Percentiles rank a stretch among this genome's conserved stretches.
These are phyloP conservation scores for Panopea generosa DNA, from an alignment of 2,888 invertebrate species.

Conservation along the genomic window DNA sequence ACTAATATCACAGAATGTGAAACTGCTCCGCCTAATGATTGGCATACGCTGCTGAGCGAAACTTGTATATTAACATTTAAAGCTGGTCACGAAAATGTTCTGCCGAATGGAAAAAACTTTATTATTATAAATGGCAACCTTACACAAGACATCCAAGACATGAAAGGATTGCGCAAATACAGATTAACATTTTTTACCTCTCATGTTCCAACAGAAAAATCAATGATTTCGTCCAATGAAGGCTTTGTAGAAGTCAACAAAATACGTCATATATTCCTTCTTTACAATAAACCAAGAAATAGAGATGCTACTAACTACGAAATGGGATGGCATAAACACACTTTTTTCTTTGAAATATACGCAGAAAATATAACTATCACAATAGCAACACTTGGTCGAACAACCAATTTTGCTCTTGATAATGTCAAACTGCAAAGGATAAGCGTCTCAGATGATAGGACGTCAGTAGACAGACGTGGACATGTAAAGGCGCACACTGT, in stretches of 20 bases:
- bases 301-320: background rate
- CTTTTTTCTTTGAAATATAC: constrained; percentile 26
- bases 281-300: constrained; percentile 34
- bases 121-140: constrained; percentile 16
- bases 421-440: constrained; percentile 23
- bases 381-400: constrained; percentile 17
- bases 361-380: constrained; percentile 8
- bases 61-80: background rate
- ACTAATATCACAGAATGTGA: background rate
- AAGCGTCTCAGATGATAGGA: background rate
- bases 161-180: constrained; percentile 11
- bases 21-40: background rate
- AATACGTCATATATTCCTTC: constrained; percentile 28
- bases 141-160: background rate
- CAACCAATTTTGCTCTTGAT: constrained; percentile 35
- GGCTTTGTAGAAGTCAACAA: constrained; percentile 30
- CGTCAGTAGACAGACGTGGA: background rate
- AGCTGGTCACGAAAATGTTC: background rate
- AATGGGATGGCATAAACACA: constrained; percentile 44
- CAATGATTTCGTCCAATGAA: constrained; percentile 25
- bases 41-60: background rate
- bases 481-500: constrained; percentile 41
- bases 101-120: constrained; percentile 18
- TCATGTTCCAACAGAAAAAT: constrained; percentile 18
- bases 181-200: constrained; percentile 37